A percentile compares a stretch with the other conserved stretches of the same genome.
These are phyloP conservation scores for Aramus guarauna DNA, from an alignment of 2,113 vertebrate species.

Conservation along the genomic window DNA sequence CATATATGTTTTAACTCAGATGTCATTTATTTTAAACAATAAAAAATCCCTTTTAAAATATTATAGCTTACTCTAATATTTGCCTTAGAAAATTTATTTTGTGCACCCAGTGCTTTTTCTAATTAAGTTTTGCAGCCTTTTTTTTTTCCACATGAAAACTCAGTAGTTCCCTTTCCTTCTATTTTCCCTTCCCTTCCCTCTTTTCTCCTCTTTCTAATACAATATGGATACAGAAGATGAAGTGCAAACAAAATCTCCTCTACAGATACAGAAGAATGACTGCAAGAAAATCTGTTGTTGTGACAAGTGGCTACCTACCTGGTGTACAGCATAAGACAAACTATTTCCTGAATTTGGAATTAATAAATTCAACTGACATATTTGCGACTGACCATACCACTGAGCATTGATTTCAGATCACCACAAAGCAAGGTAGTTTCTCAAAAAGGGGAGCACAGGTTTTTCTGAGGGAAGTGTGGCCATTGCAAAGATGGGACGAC, in stretches of 20 bases:
- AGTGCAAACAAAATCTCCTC: not conserved
- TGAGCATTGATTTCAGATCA: not conserved
- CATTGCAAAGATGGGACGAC: rapidly evolving
- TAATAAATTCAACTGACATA: too few relatives aligned
- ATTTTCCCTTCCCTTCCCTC: too few relatives aligned
- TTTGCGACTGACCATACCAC: not conserved
- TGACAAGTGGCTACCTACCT: not conserved
- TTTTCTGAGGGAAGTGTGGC: rapidly evolving
- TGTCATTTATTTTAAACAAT: not conserved
- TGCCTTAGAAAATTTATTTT: not conserved
- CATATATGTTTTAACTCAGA: not conserved
- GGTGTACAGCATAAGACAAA: not conserved
- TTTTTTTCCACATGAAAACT: not conserved
- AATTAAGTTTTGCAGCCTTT: not conserved
- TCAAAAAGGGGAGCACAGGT: rapidly evolving
- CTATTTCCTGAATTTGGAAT: not conserved
- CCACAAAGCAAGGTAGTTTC: not conserved
- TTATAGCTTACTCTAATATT: not conserved
- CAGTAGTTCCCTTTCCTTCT: not conserved
- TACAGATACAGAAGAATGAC: not conserved
- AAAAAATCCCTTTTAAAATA: not conserved
- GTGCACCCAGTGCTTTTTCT: not conserved
- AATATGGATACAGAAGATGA: not conserved
- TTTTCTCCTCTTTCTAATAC: not conserved
- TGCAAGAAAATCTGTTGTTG: not conserved